Evolutionary conservation across 2,113 vertebrate genomes (phyloP), one percentile per base, ranked within the genome.

Genomic region (Callaeas wilsoni): DNA sequence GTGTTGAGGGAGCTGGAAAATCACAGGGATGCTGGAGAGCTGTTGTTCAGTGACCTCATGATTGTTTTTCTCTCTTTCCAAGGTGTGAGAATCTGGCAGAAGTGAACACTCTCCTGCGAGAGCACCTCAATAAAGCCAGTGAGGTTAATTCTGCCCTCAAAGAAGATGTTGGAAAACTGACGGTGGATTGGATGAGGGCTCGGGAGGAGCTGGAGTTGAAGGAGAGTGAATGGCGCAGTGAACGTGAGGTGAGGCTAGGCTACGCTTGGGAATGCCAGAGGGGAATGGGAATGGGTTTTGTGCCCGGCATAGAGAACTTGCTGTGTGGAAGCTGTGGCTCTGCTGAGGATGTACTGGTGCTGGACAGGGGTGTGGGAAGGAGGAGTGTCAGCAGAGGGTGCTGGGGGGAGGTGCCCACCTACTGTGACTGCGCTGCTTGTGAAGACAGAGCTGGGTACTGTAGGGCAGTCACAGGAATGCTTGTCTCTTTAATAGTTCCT

Each of bases 121-220:
- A 98, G 26, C 98, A 99, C 49, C 97, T 99, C 27, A 73, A 96
- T 96, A 98, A 98, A 97, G 98, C 98, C 53, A 97, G 97, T 42
- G 96, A 98, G 78, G 95, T 97, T 37, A 99, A 99, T 95, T 97
- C 96, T 14, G 96, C 95, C 4, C 98, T 99, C 69, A 98, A 56
- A 76, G 98, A 98, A 71, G 98, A 99, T 75, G 60, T 99, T 57
- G 96, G 96, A 63, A 99, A 99, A 74, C 94, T 99, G 94, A 99
- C 97, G 1, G 96, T 95, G 17, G 99, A 99, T 97, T 99, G 99
- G 99, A 98, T 97, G 53, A 98, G 77, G 90, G 98, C 99, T 14
- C 96, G 97, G 62, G 97, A 98, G 60, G 98, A 99, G 96, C 97
- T 98, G 60, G 96, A 98, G 77, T 93, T 96, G 68, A 98, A 97